Evolutionary conservation across 37 sponge, comb jelly and placozoan species (phyloP).

Genomic region (Aplysina aerophoba): DNA sequence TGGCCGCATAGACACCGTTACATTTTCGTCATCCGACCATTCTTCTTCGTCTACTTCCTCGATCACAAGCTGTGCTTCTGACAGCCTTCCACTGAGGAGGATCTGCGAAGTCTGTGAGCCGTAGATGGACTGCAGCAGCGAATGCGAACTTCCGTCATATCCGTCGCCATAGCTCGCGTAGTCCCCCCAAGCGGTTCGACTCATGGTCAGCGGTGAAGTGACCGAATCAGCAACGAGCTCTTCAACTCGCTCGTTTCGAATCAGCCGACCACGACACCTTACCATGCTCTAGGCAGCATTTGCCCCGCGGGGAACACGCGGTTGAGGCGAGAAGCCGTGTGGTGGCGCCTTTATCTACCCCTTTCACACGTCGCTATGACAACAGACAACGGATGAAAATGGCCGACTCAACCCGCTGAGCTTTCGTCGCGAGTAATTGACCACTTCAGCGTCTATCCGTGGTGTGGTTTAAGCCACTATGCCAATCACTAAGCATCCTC

Average conservation of each 20-base stretch:
- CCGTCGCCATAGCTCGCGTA: neutral
- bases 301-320: no score
- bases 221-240: no score
- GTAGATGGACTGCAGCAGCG: constrained; percentile 70
- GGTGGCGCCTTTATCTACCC: no score
- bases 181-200: no score
- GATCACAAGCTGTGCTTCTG: constrained; percentile 1
- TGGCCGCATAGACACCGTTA: no score
- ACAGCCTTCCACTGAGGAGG: constrained; percentile 32
- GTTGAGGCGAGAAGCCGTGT: no score
- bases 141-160: neutral
- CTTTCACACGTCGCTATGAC: neutral
- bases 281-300: no score
- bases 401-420: neutral
- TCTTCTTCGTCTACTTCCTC: constrained; percentile 5
- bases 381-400: constrained; percentile 3
- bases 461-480: constrained; percentile 18
- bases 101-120: constrained; percentile 71
- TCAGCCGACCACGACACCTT: no score
- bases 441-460: no score
- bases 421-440: neutral
- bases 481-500: constrained; percentile 75
- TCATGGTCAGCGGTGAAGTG: no score
- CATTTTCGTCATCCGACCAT: constrained; percentile 21
- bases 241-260: no score